Percentiles rank a stretch among this genome's conserved stretches.
These are phyloP conservation scores for Pluvianellus socialis DNA, from an alignment of 2,113 vertebrate genomes.

Conservation along the genomic window DNA sequence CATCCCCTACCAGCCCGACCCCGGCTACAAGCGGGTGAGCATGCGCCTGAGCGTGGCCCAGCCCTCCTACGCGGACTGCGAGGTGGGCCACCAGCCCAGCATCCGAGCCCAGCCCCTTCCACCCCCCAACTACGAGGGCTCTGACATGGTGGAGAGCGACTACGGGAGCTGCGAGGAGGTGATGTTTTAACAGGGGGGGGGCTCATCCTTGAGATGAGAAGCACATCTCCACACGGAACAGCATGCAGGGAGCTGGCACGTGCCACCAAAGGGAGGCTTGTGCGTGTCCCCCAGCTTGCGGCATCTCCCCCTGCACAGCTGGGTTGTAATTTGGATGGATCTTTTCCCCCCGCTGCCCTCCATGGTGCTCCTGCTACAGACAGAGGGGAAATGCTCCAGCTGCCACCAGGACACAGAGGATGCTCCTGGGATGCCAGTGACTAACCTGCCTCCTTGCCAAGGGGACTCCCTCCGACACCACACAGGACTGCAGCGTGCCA, in stretches of 20 bases:
- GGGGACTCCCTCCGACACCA: not conserved
- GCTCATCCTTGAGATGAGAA: not conserved
- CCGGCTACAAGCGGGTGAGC: slow-evolving; percentile 86
- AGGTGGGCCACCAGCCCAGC: slow-evolving; percentile 55
- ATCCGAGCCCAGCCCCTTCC: slow-evolving; percentile 49
- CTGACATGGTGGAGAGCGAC: slow-evolving; percentile 92
- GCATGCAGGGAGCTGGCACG: not conserved
- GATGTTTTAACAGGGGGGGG: slow-evolving; percentile 82
- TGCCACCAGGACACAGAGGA: not conserved
- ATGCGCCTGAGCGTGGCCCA: slow-evolving; percentile 90
- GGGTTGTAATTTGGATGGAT: slow-evolving; percentile 20
- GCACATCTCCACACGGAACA: not conserved
- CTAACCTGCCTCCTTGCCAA: not conserved
- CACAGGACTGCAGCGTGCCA: not conserved
- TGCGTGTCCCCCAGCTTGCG: not conserved
- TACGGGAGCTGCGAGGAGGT: slow-evolving; percentile 98
- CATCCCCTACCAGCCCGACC: slow-evolving; percentile 72
- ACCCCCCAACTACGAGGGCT: slow-evolving; percentile 80
- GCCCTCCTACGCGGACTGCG: slow-evolving; percentile 87
- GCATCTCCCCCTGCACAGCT: not conserved
- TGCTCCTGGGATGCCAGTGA: not conserved
- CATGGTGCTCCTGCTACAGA: not conserved
- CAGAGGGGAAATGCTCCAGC: not conserved
- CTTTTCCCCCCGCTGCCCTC: not conserved
- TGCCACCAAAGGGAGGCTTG: not conserved